Conservation (phyloP, 2,113 vertebrate species). For the Cebus imitator region DNA sequence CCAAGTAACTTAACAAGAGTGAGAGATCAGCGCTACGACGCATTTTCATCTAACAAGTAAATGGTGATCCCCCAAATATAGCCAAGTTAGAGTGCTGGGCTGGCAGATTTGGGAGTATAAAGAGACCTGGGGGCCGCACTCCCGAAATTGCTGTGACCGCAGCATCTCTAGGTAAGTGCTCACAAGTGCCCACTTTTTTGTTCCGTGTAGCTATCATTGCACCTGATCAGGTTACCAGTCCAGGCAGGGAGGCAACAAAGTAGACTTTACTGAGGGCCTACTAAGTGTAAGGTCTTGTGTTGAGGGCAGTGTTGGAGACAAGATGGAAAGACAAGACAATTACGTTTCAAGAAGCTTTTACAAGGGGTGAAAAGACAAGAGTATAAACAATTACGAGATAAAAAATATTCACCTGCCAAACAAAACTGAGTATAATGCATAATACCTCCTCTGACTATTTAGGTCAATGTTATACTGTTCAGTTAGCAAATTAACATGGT, state of each 20-base stretch:
- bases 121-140: conserved; percentile 26
- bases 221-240: not conserved
- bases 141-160: not conserved
- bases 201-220: not conserved
- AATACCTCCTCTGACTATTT: not conserved
- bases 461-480: not conserved
- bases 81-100: conserved; percentile 70
- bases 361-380: conserved; percentile 13
- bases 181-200: not conserved
- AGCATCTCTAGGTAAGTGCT: conserved; percentile 68
- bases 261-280: not conserved
- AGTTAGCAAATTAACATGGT: not conserved
- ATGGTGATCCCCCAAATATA: conserved; percentile 71
- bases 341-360: conserved; percentile 2
- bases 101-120: conserved; percentile 74
- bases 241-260: not conserved
- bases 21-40: conserved; percentile 71
- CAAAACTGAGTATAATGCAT: not conserved
- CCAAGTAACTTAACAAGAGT: conserved; percentile 79
- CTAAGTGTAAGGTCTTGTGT: not conserved
- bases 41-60: conserved; percentile 77
- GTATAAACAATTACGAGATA: not conserved
- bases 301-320: not conserved
- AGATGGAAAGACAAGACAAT: not conserved
- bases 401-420: not conserved